phyloP scores from a whole-genome alignment of 2,888 invertebrate species.

The Onthophagus sagittarius region DNA sequence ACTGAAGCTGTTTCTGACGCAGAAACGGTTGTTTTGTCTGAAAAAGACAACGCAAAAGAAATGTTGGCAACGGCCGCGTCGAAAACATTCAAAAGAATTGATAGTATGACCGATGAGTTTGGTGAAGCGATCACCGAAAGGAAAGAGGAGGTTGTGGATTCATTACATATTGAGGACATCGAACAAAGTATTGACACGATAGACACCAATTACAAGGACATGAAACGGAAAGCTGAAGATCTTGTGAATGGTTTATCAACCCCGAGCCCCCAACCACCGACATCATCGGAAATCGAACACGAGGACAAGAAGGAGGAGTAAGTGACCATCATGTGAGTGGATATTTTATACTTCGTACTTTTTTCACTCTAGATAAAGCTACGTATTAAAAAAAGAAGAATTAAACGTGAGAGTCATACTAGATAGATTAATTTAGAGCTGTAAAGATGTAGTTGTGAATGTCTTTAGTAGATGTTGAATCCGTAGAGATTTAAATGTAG shows the following conservation, averaged over 20 bases:
- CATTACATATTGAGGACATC: slow-evolving; percentile 35
- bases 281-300: slow-evolving; percentile 22
- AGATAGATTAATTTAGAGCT: background rate
- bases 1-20: slow-evolving; percentile 43
- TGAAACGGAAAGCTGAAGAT: slow-evolving; percentile 35
- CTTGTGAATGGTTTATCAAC: slow-evolving; percentile 31
- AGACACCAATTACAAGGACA: slow-evolving; percentile 35
- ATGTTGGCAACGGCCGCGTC: slow-evolving; percentile 5
- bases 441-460: background rate
- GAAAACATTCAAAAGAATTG: slow-evolving; percentile 23
- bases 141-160: slow-evolving; percentile 30
- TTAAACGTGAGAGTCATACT: background rate
- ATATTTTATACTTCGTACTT: background rate
- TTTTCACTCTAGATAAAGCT: slow-evolving; percentile 1
- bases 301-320: slow-evolving; percentile 42
- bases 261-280: slow-evolving; percentile 29
- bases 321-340: slow-evolving; percentile 44
- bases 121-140: slow-evolving; percentile 27
- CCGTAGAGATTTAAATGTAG: background rate
- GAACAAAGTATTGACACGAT: slow-evolving; percentile 34
- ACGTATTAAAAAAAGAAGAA: background rate
- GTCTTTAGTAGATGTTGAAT: background rate
- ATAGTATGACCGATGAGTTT: slow-evolving; percentile 24
- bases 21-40: slow-evolving; percentile 41
- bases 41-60: slow-evolving; percentile 32